Conservation (phyloP, 2,113 vertebrate genomes). For the Trogon surrucura region DNA sequence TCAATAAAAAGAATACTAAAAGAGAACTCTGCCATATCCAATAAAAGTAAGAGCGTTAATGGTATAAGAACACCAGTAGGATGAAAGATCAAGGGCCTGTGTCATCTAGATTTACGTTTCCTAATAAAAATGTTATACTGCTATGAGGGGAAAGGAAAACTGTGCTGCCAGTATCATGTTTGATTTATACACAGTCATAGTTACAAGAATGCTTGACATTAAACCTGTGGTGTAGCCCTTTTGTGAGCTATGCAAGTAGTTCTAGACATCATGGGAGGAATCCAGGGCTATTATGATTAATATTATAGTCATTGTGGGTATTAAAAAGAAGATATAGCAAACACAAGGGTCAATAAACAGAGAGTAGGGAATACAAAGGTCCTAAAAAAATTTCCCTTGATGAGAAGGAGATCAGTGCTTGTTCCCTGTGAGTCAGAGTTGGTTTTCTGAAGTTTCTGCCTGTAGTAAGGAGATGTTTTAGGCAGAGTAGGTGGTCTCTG, state of each 20-base stretch:
- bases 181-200: background rate
- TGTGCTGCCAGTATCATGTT: background rate
- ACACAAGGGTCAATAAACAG: background rate
- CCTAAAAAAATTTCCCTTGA: background rate
- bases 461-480: background rate
- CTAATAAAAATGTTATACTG: constrained; percentile 35
- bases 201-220: background rate
- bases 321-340: background rate
- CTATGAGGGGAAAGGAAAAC: background rate
- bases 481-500: background rate
- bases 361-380: background rate
- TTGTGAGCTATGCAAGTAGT: background rate
- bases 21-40: background rate
- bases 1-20: background rate
- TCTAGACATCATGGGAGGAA: background rate
- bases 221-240: background rate
- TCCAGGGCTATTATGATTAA: background rate
- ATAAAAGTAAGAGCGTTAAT: background rate
- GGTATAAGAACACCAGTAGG: background rate
- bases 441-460: background rate
- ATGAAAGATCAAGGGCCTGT: background rate
- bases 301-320: background rate
- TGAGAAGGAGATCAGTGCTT: background rate
- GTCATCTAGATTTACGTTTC: constrained; percentile 2
- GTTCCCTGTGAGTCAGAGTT: background rate